Evolutionary conservation across 2,113 vertebrate genomes (phyloP).

Genomic region (Cyprinus carpio): DNA sequence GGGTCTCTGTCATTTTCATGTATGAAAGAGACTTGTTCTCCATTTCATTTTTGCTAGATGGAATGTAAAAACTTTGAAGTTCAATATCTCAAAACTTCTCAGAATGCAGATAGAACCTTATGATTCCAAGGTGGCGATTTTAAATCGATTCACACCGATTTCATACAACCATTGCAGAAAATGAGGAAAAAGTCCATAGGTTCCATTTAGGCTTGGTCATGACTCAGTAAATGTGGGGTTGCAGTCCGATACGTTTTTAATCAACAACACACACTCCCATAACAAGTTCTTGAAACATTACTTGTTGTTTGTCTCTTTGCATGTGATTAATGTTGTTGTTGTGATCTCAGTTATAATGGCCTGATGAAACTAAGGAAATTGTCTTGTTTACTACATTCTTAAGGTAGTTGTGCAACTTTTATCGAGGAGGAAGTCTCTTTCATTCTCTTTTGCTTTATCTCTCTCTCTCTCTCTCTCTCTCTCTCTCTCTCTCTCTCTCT

Average conservation of each 20-base stretch:
- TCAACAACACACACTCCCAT: not conserved
- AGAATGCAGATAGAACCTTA: no score
- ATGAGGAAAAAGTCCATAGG: not conserved
- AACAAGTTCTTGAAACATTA: not conserved
- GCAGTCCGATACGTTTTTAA: not conserved
- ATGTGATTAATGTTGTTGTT: constrained; percentile 17
- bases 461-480: not conserved
- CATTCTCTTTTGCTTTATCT: constrained; percentile 3
- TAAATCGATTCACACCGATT: no score
- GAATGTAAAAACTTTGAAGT: no score
- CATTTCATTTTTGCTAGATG: no score
- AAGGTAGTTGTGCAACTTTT: constrained; percentile 13
- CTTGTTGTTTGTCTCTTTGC: not conserved
- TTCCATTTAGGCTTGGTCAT: not conserved
- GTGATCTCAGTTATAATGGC: constrained; percentile 5
- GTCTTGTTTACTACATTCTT: constrained; percentile 46
- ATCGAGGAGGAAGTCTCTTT: constrained; percentile 8
- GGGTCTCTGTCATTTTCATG: no score
- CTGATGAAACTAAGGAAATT: constrained; percentile 23
- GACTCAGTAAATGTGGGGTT: not conserved
- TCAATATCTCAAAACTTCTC: no score
- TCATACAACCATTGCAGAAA: not conserved
- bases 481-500: not conserved
- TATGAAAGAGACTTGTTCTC: no score
- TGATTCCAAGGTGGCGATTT: no score